Evolutionary conservation across 2,888 invertebrate species (phyloP).

Genomic region (Stenurella melanura): DNA sequence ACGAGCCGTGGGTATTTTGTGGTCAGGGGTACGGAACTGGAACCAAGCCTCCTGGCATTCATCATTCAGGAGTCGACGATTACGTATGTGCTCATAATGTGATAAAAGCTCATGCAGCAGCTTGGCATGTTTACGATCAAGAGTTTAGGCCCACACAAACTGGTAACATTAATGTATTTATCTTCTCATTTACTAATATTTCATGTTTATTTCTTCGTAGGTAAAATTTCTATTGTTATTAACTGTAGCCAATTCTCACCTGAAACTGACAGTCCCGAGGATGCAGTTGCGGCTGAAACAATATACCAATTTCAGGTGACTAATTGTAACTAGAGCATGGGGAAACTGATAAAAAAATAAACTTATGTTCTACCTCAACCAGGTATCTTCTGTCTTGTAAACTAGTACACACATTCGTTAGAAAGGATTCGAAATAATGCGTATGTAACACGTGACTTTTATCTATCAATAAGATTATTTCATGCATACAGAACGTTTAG

Average conservation of each 20-base stretch:
- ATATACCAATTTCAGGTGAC: background rate
- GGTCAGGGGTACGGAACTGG: slow-evolving; percentile 58
- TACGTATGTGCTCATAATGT: slow-evolving; percentile 80
- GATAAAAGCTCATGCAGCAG: slow-evolving; percentile 79
- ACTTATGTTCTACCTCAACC: no score
- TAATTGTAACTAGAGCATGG: background rate
- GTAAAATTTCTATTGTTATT: slow-evolving; percentile 72
- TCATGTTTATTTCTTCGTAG: slow-evolving; percentile 40
- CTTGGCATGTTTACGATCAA: slow-evolving; percentile 78
- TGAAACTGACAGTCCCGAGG: slow-evolving; percentile 74
- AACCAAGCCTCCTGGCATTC: slow-evolving; percentile 66
- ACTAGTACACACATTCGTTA: no score
- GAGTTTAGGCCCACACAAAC: slow-evolving; percentile 72
- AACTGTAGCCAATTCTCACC: slow-evolving; percentile 80
- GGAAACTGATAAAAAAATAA: no score
- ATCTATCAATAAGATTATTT: no score
- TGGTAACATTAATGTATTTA: slow-evolving; percentile 30
- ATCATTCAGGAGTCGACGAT: slow-evolving; percentile 73
- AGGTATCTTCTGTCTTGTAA: no score
- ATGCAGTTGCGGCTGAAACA: slow-evolving; percentile 77
- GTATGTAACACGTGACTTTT: no score
- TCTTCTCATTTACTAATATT: background rate
- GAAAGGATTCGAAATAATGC: no score
- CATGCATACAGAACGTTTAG: no score
- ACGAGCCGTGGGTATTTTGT: slow-evolving; percentile 72